Evolutionary conservation across 1,140 invertebrate genomes (phyloP).

Genomic region (Plectrocnemia conspersa): DNA sequence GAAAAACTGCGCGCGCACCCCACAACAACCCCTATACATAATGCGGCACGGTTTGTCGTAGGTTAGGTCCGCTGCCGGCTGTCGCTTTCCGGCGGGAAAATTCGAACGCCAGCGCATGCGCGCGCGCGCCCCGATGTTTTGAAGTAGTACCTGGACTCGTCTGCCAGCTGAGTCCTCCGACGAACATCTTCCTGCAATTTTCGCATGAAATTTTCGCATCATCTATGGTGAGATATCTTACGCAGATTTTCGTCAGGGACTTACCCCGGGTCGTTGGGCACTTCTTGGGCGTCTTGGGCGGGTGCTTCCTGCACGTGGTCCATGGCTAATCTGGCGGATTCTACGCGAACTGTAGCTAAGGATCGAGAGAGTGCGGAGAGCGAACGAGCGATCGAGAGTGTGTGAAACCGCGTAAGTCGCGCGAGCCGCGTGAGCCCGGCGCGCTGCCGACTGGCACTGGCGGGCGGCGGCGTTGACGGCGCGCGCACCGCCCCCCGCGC

Average conservation of each 20-base stretch:
- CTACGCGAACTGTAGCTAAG: slow-evolving; percentile 63
- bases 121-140: slow-evolving; percentile 30
- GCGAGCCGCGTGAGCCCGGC: slow-evolving; percentile 45
- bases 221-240: background rate
- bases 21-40: slow-evolving; percentile 14
- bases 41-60: slow-evolving; percentile 14
- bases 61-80: slow-evolving; percentile 36
- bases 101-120: slow-evolving; percentile 36
- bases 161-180: slow-evolving; percentile 98
- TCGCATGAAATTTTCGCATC: slow-evolving; percentile 34
- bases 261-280: slow-evolving; percentile 87
- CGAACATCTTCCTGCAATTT: slow-evolving; percentile 99
- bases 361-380: slow-evolving; percentile 46
- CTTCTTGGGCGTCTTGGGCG: slow-evolving; percentile 72
- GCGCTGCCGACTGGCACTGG: slow-evolving; percentile 37
- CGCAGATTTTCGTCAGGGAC: slow-evolving; percentile 38
- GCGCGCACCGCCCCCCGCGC: slow-evolving; percentile 40
- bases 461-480: slow-evolving; percentile 31
- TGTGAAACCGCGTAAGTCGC: slow-evolving; percentile 40
- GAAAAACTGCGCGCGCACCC: slow-evolving; percentile 19
- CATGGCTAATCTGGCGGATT: slow-evolving; percentile 46
- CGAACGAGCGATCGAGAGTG: slow-evolving; percentile 37
- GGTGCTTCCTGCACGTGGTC: slow-evolving; percentile 69
- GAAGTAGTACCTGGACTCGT: slow-evolving; percentile 93
- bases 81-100: slow-evolving; percentile 39